Base-by-base conservation (phyloP, 2,113 vertebrate genomes). In the Vanacampus margaritifer region DNA sequence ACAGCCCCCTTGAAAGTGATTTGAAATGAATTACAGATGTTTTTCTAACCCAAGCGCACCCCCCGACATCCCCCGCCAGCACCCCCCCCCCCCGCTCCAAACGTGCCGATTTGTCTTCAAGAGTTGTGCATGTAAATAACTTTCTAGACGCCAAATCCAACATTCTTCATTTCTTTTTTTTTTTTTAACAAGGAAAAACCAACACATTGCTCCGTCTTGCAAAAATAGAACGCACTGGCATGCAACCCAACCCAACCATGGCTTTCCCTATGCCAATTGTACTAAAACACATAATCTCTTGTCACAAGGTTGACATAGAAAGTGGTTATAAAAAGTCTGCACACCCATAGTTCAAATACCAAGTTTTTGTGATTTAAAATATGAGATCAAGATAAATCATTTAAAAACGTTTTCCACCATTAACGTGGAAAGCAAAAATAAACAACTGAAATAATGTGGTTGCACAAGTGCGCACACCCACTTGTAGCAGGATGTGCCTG, bases 21-120 rank as follows among this genome's bases (percentile, higher is more conserved):
- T 57, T 58, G 11, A 80, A 85, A 86, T 79, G 68, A 80, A 80
- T 72, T 72, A 75, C 84, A 89, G 84, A 86, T 88, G 86, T 88
- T 56, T 32, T 54, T 54, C 23, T n/a, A n/a, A n/a, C n/a, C n/a
- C n/a, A n/a, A n/a, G n/a, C n/a, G n/a, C n/a, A n/a, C 23, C 32
- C 66, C 73, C 73, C 68, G 64, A 76, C 76, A 12, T n/a, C 14
- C 5, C 12, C 6, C 24, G 13, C 24, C 14, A 48, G n/a, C n/a
- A n/a, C 14, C 5, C 12, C 6, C 24, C 26, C 24, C 14, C n/a
- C 21, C 28, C 28, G n/a, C n/a, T n/a, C 28, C 28, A 32, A 41
- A 41, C 37, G 37, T 39, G 37, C 6, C 8, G 37, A 8, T 39
- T 39, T 41, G 37, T 37, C 37, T 10, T 37, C 51, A 56, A n/a